These are phyloP conservation scores for Rhea americana DNA, from an alignment of 2,113 vertebrate species.

Conservation along the genomic window DNA sequence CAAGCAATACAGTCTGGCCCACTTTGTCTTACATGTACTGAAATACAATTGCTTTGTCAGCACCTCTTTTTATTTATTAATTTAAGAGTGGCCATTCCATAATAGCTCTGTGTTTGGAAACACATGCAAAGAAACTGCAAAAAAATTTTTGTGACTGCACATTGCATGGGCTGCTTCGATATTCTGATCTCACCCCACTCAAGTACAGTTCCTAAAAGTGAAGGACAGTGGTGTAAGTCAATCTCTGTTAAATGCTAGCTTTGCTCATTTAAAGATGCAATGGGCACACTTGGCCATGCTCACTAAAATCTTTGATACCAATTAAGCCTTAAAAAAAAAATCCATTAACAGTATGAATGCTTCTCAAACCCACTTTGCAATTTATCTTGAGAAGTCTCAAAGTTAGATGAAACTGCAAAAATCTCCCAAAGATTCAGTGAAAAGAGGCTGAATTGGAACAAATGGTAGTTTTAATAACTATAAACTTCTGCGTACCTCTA, in stretches of 20 bases:
- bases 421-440: conserved; percentile 25
- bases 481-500: conserved; percentile 26
- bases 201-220: conserved; percentile 54
- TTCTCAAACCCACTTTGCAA: conserved; percentile 38
- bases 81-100: background rate
- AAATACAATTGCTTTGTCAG: background rate
- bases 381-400: conserved; percentile 52
- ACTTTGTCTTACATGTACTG: background rate
- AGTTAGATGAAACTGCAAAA: conserved; percentile 40
- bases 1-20: background rate
- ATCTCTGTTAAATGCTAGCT: conserved; percentile 50
- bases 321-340: conserved; percentile 60
- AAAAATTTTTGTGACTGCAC: background rate
- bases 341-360: conserved; percentile 46
- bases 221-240: conserved; percentile 57
- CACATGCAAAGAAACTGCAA: background rate
- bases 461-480: conserved; percentile 31
- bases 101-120: background rate
- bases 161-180: conserved; percentile 31
- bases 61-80: background rate
- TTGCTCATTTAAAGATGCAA: conserved; percentile 53
- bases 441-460: conserved; percentile 27
- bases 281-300: conserved; percentile 46
- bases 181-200: conserved; percentile 60
- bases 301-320: conserved; percentile 68